phyloP scores from a whole-genome alignment of 2,888 invertebrate genomes.

The Syrphus vitripennis region DNA sequence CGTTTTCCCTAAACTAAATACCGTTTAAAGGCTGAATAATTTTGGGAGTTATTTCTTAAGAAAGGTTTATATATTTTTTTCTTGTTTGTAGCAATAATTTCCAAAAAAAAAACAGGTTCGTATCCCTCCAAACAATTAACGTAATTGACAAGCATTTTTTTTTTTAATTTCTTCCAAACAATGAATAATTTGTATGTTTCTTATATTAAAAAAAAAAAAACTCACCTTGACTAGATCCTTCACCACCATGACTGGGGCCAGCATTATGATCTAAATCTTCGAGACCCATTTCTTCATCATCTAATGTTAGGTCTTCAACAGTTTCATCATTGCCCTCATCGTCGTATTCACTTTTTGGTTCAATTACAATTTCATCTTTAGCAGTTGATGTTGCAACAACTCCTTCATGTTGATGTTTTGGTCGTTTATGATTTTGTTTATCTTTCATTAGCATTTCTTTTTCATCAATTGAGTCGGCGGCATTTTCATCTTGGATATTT shows the following conservation, averaged over 20 bases:
- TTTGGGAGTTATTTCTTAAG: no score
- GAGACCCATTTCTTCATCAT: constrained; percentile 88
- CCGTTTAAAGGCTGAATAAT: not conserved
- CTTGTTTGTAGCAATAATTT: no score
- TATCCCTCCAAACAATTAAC: no score
- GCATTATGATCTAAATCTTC: constrained; percentile 84
- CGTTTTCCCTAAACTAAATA: no score
- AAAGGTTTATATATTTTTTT: no score
- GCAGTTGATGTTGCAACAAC: constrained; percentile 66
- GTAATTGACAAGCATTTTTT: no score
- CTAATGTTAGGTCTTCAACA: constrained; percentile 93
- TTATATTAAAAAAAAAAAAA: not conserved
- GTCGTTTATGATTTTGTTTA: constrained; percentile 79
- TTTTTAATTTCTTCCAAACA: no score
- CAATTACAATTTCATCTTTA: constrained; percentile 81
- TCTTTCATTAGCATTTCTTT: constrained; percentile 74
- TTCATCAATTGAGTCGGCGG: constrained; percentile 73
- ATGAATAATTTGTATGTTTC: constrained; percentile 25
- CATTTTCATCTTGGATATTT: constrained; percentile 74
- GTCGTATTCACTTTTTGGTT: constrained; percentile 89
- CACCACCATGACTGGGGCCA: constrained; percentile 86
- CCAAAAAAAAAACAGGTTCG: no score
- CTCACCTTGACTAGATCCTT: constrained; percentile 87
- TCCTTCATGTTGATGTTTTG: constrained; percentile 73
- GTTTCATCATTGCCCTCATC: constrained; percentile 87